Percentiles rank a stretch among this genome's conserved stretches.
These are phyloP conservation scores for Watersipora subatra DNA, from an alignment of 1,140 invertebrate genomes.

Conservation along the genomic window DNA sequence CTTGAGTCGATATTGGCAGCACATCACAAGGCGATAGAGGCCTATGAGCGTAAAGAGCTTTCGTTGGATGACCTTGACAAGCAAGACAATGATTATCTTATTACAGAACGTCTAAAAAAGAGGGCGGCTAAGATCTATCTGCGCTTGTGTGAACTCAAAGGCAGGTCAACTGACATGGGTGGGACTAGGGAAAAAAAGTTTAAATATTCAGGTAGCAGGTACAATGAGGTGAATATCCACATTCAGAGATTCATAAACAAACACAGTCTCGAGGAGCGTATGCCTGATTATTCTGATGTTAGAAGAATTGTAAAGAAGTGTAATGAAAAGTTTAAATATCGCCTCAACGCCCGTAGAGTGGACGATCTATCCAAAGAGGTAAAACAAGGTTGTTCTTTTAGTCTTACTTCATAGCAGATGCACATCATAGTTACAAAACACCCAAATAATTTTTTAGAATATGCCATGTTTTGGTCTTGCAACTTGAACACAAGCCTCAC, in stretches of 20 bases:
- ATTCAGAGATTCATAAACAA: conserved; percentile 37
- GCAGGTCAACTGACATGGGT: conserved; percentile 20
- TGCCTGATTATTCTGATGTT: conserved; percentile 39
- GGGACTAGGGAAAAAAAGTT: conserved; percentile 29
- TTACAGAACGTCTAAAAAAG: conserved; percentile 30
- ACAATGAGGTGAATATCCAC: conserved; percentile 30
- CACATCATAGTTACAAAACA: too few relatives aligned
- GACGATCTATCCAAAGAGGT: not conserved
- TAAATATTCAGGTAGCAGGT: conserved; percentile 48
- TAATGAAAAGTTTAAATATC: conserved; percentile 21
- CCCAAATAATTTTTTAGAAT: too few relatives aligned
- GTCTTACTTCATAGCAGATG: too few relatives aligned
- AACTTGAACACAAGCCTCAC: too few relatives aligned
- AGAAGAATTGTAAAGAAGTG: conserved; percentile 22
- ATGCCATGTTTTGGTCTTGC: too few relatives aligned
- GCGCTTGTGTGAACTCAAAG: conserved; percentile 32
- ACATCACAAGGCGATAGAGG: conserved; percentile 25
- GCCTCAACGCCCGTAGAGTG: not conserved
- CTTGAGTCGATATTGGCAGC: not conserved
- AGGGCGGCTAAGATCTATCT: conserved; percentile 37
- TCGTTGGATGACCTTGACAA: conserved; percentile 32
- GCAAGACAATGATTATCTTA: conserved; percentile 32
- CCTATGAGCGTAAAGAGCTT: conserved; percentile 24
- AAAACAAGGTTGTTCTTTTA: too few relatives aligned
- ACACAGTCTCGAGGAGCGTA: conserved; percentile 20